Evolutionary conservation across 37 sponge, comb jelly and placozoan species (phyloP), one percentile per base, ranked within the genome.

Genomic region (Dysidea cf. avara): DNA sequence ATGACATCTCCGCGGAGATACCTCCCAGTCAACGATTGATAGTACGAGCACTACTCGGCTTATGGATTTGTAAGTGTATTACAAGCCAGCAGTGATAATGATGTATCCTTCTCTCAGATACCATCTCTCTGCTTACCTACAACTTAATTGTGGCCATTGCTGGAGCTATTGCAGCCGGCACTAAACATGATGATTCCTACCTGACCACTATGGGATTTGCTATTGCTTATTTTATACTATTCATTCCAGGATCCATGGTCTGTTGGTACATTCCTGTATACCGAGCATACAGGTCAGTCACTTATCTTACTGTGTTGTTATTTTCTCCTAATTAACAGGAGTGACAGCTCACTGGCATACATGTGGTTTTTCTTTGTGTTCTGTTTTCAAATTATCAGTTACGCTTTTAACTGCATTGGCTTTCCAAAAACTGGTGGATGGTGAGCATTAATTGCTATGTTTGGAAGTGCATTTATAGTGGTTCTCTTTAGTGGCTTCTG

Each of bases 321-420:
- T 29, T 14, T 36, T 18, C 0, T 37, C 16, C 49, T 22, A 50
- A 9, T 13, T 31, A 64, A n/a, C 51, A 93, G 94, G 83, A 85
- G 64, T 56, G 94, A 93, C 76, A 89, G 90, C 36, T 93, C 94
- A n/a, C 56, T 93, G 34, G 56, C 74, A 17, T 95, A 81, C 81
- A 92, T 95, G 92, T 88, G 81, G 63, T 95, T 95, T 70, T 92
- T 95, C 76, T 87, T 94, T 50, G 64, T 89, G 14, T 81, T 93
- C 76, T 33, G 63, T 2, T 76, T 89, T 50, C 94, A 93, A 72
- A 56, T 80, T 2, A 51, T 85, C 24, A 30, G 68, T 49, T 92
- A 49, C 33, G 33, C 66, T 22, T 46, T 92, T 4, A 68, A 80
- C 52, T 80, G 56, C 7, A 51, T 83, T 30, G 92, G 92, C n/a